A percentile compares a stretch with the other conserved stretches of the same genome.
Evolutionary conservation across 2,888 invertebrate genomes (phyloP).

Genomic region (Diaperis boleti): DNA sequence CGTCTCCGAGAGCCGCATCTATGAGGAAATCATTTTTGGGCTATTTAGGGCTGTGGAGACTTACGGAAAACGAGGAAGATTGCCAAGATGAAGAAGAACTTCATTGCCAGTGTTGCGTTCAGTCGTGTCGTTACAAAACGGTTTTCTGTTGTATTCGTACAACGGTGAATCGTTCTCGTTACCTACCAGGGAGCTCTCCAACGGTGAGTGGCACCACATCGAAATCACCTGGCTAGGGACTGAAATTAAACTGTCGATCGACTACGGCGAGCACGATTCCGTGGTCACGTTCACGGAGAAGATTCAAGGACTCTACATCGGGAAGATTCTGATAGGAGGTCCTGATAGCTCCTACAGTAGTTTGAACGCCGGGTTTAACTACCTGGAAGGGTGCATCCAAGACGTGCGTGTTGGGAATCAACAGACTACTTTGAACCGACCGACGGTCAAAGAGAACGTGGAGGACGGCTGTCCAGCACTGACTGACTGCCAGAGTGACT

Average conservation of each 20-base stretch:
- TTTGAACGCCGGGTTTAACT: constrained; percentile 76
- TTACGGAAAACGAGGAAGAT: constrained; percentile 18
- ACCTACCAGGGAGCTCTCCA: constrained; percentile 75
- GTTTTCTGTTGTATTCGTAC: constrained; percentile 81
- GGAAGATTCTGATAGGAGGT: constrained; percentile 89
- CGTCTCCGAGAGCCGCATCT: constrained; percentile 47
- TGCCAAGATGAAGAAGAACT: not conserved
- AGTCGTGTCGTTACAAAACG: constrained; percentile 77
- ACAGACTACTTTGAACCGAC: constrained; percentile 82
- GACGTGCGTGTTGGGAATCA: constrained; percentile 90
- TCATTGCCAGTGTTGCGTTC: constrained; percentile 55
- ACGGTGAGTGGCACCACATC: constrained; percentile 93
- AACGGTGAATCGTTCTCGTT: constrained; percentile 79
- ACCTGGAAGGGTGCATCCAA: constrained; percentile 79
- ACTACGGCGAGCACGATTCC: constrained; percentile 84
- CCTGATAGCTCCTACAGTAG: constrained; percentile 75
- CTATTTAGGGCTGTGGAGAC: not conserved
- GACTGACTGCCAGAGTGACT: constrained; percentile 79
- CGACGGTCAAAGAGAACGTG: constrained; percentile 85
- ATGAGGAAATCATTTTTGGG: not conserved
- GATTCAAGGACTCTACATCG: constrained; percentile 88
- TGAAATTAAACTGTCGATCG: constrained; percentile 81
- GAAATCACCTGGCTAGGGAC: constrained; percentile 89
- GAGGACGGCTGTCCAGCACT: constrained; percentile 83
- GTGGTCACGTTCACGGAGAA: constrained; percentile 79